Evolutionary conservation across 1,140 invertebrate species (phyloP), one percentile per base, ranked within the genome.

Genomic region (Nilaparvata lugens): DNA sequence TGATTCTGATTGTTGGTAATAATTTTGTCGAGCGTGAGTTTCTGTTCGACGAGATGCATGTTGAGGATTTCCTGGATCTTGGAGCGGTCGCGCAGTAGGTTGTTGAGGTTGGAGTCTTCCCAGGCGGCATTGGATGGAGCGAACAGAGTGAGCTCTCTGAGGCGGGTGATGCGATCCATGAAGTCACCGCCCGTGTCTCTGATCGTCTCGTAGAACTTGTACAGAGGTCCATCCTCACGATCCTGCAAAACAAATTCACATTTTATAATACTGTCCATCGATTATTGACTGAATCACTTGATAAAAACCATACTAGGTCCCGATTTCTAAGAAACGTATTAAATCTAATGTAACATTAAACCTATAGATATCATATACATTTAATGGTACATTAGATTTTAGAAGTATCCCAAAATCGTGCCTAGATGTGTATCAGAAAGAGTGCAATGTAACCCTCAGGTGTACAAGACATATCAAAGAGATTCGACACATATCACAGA

Each of bases 41-140:
- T 78, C 58, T 88, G 79, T 79, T 84, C 84, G 51, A 92, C 83
- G 23, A 83, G 64, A 72, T 95, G 92, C 64, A 94, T 79, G 64
- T 87, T 84, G 14, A 94, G 72, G 63, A 95, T 86, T 62, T 91
- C 86, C 52, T 75, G 78, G 63, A 91, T 76, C 60, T 79, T 81
- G 0, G 63, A 62, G 13, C 55, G 28, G 51, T 75, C 70, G 19
- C 82, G 80, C 38, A 89, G 75, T 63, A 90, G 77, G 63, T 86
- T 80, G 62, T 86, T 80, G 0, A 93, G 79, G 40, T 80, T 81
- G 4, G 81, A 76, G 58, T 84, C 83, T 11, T 78, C 73, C 81
- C 86, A 86, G 0, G 93, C 93, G 58, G 86, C 84, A 71, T 95
- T 95, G 65, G 87, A 91, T 0, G 93, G 93, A 0, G 90, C 91